These are phyloP conservation scores for Phocoena sinus DNA, from an alignment of 2,113 vertebrate species.

Conservation along the genomic window DNA sequence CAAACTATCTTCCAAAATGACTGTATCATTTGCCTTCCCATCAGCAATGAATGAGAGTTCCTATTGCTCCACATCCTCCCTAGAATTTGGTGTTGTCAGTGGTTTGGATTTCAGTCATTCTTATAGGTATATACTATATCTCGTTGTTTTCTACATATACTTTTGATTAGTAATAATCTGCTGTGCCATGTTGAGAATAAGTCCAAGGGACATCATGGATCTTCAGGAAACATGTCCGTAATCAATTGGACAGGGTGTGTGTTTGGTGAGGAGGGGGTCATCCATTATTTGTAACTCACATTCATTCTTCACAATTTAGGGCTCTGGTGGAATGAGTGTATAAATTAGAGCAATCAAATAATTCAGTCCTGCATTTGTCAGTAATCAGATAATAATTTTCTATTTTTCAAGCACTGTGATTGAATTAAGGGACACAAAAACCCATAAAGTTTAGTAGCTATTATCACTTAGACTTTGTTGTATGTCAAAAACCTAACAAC, in stretches of 20 bases:
- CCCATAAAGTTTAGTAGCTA: neutral
- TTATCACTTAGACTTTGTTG: neutral
- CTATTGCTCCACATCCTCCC: neutral
- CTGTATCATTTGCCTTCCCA: neutral
- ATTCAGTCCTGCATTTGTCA: neutral
- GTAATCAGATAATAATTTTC: neutral
- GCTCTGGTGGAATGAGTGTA: neutral
- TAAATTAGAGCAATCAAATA: neutral
- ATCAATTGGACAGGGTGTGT: neutral
- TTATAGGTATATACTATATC: neutral
- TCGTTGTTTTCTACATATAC: neutral
- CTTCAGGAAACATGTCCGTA: neutral
- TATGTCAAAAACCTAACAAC: neutral
- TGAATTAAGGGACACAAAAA: neutral
- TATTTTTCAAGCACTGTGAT: neutral
- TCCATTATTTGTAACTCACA: neutral
- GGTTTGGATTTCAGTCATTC: neutral
- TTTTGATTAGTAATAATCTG: neutral
- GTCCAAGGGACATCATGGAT: neutral
- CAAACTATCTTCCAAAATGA: neutral
- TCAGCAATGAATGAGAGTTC: neutral
- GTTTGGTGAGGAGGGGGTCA: rapidly evolving
- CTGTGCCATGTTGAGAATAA: neutral
- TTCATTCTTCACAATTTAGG: neutral
- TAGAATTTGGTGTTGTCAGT: neutral